Percentiles rank a stretch among this genome's conserved stretches.
These are phyloP conservation scores for Tetraodon nigroviridis DNA, from an alignment of 2,113 vertebrate species.

Conservation along the genomic window DNA sequence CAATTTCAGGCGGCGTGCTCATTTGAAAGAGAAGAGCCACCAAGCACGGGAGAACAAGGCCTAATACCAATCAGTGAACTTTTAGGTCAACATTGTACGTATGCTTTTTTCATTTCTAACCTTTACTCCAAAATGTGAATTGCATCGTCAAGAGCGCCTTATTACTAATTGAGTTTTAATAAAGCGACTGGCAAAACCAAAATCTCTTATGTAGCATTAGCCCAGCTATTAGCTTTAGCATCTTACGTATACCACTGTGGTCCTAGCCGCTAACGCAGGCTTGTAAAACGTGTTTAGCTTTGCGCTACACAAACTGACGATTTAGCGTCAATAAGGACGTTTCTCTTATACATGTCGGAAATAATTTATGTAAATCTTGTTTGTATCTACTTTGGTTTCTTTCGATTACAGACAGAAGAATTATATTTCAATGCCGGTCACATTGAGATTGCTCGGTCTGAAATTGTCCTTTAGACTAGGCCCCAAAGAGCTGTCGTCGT, in stretches of 20 bases:
- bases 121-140: background rate
- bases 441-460: constrained; percentile 31
- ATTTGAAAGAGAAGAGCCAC: constrained; percentile 66
- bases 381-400: rapidly evolving
- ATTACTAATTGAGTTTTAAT: background rate
- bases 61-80: constrained; percentile 42
- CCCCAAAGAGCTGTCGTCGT: constrained; percentile 21
- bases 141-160: background rate
- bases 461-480: constrained; percentile 35
- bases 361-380: background rate
- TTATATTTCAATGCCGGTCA: constrained; percentile 26
- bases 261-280: constrained; percentile 47
- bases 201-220: constrained; percentile 34
- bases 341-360: rapidly evolving
- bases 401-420: background rate
- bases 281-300: constrained; percentile 58
- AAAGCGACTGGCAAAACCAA: background rate
- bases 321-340: background rate
- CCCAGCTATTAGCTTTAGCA: constrained; percentile 46
- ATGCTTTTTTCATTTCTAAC: background rate
- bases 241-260: background rate
- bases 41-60: constrained; percentile 52
- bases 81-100: constrained; percentile 62
- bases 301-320: background rate
- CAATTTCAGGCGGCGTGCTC: constrained; percentile 59